phyloP scores from a whole-genome alignment of 2,888 invertebrate species.

The Phania funesta region DNA sequence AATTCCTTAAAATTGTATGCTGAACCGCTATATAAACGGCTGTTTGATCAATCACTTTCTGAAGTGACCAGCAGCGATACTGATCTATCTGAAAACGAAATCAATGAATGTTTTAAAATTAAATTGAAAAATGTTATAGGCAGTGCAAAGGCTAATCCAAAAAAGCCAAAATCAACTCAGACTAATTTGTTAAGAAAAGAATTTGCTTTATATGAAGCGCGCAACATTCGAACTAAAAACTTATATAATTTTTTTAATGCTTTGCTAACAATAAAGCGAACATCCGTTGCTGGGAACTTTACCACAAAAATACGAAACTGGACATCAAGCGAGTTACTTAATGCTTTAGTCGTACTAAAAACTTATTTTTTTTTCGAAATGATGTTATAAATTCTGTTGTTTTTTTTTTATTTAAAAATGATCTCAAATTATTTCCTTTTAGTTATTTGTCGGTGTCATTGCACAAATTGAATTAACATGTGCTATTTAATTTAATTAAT shows the following conservation, averaged over 20 bases:
- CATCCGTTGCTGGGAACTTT: slow-evolving; percentile 2
- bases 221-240: slow-evolving; percentile 3
- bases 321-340: not conserved
- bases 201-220: slow-evolving; percentile 5
- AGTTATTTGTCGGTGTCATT: not conserved
- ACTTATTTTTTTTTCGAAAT: slow-evolving; percentile 3
- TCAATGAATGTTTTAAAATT: not conserved
- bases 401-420: not conserved
- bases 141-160: no score
- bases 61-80: not conserved
- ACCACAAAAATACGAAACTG: slow-evolving; percentile 10
- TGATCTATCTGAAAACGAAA: not conserved
- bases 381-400: not conserved
- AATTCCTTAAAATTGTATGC: not conserved
- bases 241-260: slow-evolving; percentile 22
- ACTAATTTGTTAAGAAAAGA: not conserved
- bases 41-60: not conserved
- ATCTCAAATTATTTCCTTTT: not conserved
- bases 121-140: no score
- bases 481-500: no score
- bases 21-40: not conserved
- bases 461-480: no score
- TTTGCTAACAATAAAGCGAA: slow-evolving; percentile 18
- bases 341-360: not conserved
- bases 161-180: not conserved